phyloP scores from a whole-genome alignment of 2,797 vertebrate genomes.

The Uromys caudimaculatus region DNA sequence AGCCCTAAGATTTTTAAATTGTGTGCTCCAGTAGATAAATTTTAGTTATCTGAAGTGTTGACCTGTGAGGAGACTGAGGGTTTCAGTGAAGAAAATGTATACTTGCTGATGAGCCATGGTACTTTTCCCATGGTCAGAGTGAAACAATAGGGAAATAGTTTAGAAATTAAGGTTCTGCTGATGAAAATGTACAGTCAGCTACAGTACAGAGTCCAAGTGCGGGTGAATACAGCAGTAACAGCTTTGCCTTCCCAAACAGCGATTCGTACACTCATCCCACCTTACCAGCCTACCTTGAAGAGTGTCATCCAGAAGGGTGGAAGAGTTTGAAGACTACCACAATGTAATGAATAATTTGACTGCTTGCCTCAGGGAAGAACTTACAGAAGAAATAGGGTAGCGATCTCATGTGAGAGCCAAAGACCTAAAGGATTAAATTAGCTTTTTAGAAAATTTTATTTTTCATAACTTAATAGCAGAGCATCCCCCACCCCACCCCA shows the following conservation, averaged over 20 bases:
- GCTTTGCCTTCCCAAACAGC: slow-evolving; percentile 65
- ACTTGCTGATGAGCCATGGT: not conserved
- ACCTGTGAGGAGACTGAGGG: slow-evolving; percentile 3
- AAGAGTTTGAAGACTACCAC: slow-evolving; percentile 58
- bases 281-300: not conserved
- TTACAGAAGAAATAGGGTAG: slow-evolving; percentile 41
- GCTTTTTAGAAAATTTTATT: slow-evolving; percentile 66
- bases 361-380: slow-evolving; percentile 52
- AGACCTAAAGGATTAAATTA: slow-evolving; percentile 64
- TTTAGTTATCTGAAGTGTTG: slow-evolving; percentile 60
- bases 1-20: not conserved
- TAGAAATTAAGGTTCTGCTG: slow-evolving; percentile 48
- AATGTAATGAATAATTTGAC: slow-evolving; percentile 60
- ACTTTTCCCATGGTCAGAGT: not conserved
- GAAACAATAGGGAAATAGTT: slow-evolving; percentile 42
- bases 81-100: not conserved
- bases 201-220: not conserved
- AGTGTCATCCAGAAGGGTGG: slow-evolving; percentile 51
- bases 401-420: slow-evolving; percentile 55
- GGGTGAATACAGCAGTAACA: slow-evolving; percentile 13
- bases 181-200: slow-evolving; percentile 55
- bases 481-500: not conserved
- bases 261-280: slow-evolving; percentile 63
- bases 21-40: not conserved
- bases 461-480: slow-evolving; percentile 62